Conservation (phyloP, 2,113 vertebrate species). For the Poeciliopsis turrubarensis region DNA sequence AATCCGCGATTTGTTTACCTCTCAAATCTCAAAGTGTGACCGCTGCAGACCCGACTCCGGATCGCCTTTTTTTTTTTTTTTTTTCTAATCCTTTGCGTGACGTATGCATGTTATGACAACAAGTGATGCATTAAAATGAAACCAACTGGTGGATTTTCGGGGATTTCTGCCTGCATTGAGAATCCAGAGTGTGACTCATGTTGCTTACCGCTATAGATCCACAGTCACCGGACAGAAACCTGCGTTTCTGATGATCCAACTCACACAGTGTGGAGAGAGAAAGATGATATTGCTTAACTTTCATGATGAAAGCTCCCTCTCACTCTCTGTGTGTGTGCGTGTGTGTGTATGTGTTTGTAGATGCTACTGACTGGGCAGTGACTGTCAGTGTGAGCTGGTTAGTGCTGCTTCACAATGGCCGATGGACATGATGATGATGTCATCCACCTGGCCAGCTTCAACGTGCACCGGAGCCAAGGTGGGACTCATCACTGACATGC, state of each 20-base stretch:
- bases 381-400: slow-evolving; percentile 18
- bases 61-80: too few relatives aligned
- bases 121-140: slow-evolving; percentile 7
- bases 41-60: neutral
- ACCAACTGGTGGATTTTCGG: slow-evolving; percentile 6
- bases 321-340: too few relatives aligned
- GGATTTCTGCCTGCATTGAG: slow-evolving; percentile 30
- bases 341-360: slow-evolving; percentile 30
- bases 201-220: neutral
- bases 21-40: neutral
- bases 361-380: slow-evolving; percentile 60
- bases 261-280: neutral
- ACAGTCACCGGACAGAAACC: too few relatives aligned
- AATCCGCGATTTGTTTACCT: neutral
- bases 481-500: slow-evolving; percentile 11
- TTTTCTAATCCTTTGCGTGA: too few relatives aligned
- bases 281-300: neutral
- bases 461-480: slow-evolving; percentile 87
- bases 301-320: neutral
- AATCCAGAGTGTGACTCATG: neutral
- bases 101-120: neutral
- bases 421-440: slow-evolving; percentile 88
- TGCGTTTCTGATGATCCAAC: neutral
- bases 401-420: slow-evolving; percentile 83
- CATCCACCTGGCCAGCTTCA: slow-evolving; percentile 88